phyloP scores from a whole-genome alignment of 2,888 invertebrate species.

The Oxystoma pomonae region DNA sequence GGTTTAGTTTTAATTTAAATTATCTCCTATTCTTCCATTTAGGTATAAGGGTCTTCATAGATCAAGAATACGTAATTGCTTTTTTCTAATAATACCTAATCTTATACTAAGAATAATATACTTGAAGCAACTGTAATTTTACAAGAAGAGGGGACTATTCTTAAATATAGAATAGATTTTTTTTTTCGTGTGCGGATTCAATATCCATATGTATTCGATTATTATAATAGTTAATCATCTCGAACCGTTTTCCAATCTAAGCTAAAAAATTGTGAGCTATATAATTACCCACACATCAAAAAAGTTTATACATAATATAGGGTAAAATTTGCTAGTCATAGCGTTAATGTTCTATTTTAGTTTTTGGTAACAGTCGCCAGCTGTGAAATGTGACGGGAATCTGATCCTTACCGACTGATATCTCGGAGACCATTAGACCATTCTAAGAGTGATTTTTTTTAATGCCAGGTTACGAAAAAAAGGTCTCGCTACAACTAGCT shows the following conservation, averaged over 20 bases:
- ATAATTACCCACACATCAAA: slow-evolving; percentile 24
- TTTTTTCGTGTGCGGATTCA: too few species aligned
- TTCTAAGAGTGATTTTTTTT: not conserved
- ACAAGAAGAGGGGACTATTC: too few species aligned
- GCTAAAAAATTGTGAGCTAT: slow-evolving; percentile 7
- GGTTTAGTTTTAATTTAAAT: too few species aligned
- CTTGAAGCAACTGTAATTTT: too few species aligned
- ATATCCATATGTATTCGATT: too few species aligned
- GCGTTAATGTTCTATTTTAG: slow-evolving; percentile 45
- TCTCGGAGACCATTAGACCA: not conserved
- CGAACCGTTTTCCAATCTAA: not conserved
- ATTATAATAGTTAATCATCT: not conserved
- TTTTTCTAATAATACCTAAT: too few species aligned
- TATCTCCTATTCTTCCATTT: too few species aligned
- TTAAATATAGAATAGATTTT: too few species aligned
- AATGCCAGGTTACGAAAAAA: not conserved
- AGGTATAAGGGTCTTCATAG: too few species aligned
- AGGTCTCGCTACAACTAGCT: slow-evolving; percentile 18
- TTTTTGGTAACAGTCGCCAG: slow-evolving; percentile 37
- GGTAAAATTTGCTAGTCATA: slow-evolving; percentile 39
- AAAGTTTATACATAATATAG: slow-evolving; percentile 9
- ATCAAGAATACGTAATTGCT: too few species aligned
- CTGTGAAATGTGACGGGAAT: slow-evolving; percentile 28
- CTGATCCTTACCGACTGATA: not conserved
- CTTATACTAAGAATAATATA: too few species aligned